These are phyloP conservation scores for Leptoteleia sp. DNA, from an alignment of 1,140 invertebrate species.

Conservation along the genomic window DNA sequence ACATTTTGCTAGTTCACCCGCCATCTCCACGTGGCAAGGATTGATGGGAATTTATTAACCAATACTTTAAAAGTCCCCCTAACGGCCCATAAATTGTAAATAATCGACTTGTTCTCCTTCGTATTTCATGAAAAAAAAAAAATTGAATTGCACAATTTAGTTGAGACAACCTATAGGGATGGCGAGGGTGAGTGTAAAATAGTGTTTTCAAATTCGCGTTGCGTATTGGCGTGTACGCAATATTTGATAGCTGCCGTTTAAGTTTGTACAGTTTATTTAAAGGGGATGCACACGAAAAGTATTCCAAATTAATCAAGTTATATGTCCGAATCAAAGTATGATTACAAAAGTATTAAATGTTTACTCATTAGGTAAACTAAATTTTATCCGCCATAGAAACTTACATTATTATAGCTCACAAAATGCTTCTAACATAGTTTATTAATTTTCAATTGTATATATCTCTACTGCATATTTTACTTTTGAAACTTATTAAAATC, in stretches of 20 bases:
- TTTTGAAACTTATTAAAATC: too few species aligned
- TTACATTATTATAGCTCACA: too few species aligned
- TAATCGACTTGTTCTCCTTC: conserved; percentile 45
- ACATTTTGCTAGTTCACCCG: conserved; percentile 17
- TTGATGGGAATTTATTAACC: conserved; percentile 57
- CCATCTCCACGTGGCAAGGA: conserved; percentile 35
- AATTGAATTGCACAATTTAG: conserved; percentile 57
- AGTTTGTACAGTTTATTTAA: conserved; percentile 27
- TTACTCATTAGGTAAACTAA: too few species aligned
- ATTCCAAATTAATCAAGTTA: too few species aligned
- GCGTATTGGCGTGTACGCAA: conserved; percentile 48
- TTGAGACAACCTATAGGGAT: conserved; percentile 34
- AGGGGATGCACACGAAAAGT: conserved; percentile 3
- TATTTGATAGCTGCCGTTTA: conserved; percentile 60
- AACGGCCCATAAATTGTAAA: conserved; percentile 49
- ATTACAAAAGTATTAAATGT: too few species aligned
- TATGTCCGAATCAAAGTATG: too few species aligned
- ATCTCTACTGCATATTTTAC: too few species aligned
- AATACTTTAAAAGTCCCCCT: conserved; percentile 52
- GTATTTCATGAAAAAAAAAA: conserved; percentile 56
- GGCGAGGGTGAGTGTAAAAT: conserved; percentile 52
- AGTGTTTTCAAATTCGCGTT: conserved; percentile 40
- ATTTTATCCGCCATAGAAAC: too few species aligned
- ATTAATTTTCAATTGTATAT: too few species aligned
- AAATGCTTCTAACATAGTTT: too few species aligned